Conservation (phyloP, 2,113 vertebrate genomes). For the Chaenogobius annularis region DNA sequence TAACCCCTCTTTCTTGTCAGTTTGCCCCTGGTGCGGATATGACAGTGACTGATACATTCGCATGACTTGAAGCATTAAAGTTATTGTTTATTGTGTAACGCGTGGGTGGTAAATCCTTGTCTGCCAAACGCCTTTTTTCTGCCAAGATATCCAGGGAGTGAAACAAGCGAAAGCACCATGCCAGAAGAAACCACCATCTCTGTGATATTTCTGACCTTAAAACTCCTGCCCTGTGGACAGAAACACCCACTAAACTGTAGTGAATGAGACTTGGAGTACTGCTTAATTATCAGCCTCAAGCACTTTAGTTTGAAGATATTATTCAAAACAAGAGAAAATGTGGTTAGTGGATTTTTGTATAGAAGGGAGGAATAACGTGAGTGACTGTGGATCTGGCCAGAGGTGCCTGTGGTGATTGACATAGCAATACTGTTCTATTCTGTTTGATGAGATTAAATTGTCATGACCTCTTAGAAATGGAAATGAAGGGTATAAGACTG, state of each 20-base stretch:
- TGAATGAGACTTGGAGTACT: constrained; percentile 27
- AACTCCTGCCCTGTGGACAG: constrained; percentile 48
- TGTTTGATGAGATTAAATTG: constrained; percentile 76
- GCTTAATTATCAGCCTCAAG: constrained; percentile 54
- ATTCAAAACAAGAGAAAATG: neutral
- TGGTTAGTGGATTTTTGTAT: neutral
- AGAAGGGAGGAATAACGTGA: constrained; percentile 30
- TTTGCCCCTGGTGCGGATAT: constrained; percentile 33
- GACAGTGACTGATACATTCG: constrained; percentile 25
- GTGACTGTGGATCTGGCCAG: constrained; percentile 12
- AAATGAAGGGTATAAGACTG: constrained; percentile 67
- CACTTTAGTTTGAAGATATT: constrained; percentile 40
- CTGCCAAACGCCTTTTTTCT: constrained; percentile 8
- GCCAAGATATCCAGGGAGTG: constrained; percentile 32
- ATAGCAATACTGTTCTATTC: constrained; percentile 61
- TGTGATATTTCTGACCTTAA: constrained; percentile 56
- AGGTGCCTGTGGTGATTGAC: constrained; percentile 54
- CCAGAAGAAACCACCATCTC: constrained; percentile 38
- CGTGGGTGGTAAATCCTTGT: constrained; percentile 34
- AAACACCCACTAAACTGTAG: constrained; percentile 49
- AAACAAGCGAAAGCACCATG: constrained; percentile 39
- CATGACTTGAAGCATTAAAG: constrained; percentile 22
- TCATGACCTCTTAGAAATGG: constrained; percentile 74
- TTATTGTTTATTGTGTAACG: constrained; percentile 34
- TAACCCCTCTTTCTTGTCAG: constrained; percentile 20